Evolutionary conservation across 2,113 vertebrate genomes (phyloP).

Genomic region (Pterocles burchelli): DNA sequence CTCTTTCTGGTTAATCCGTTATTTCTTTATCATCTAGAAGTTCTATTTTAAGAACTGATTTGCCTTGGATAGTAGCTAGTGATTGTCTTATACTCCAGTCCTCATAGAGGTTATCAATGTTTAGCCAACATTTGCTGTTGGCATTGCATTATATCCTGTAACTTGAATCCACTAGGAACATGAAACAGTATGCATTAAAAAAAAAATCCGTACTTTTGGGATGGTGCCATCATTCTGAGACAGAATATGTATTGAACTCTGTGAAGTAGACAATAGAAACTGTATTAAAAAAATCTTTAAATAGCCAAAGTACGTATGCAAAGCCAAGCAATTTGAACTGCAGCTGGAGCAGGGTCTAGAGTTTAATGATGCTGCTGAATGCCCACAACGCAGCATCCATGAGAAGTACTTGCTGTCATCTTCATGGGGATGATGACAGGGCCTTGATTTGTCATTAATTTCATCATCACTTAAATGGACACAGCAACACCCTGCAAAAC

Average conservation of each 20-base stretch:
- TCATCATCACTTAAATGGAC: neutral
- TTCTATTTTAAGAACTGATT: neutral
- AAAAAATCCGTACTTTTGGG: neutral
- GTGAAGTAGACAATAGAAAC: neutral
- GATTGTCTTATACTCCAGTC: neutral
- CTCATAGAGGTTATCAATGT: neutral
- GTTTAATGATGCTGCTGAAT: neutral
- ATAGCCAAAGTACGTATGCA: neutral
- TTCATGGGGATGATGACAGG: neutral
- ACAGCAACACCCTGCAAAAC: neutral
- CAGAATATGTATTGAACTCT: neutral
- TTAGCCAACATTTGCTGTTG: neutral
- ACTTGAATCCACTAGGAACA: neutral
- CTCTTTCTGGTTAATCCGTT: neutral
- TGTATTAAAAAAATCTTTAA: neutral
- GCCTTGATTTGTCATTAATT: neutral
- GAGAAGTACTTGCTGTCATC: neutral
- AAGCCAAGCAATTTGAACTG: neutral
- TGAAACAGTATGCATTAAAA: neutral
- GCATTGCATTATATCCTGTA: neutral
- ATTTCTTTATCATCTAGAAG: neutral
- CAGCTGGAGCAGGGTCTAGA: neutral
- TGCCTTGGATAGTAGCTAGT: neutral
- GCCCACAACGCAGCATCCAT: fast-evolving
- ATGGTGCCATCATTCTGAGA: neutral